Evolutionary conservation across 2,888 invertebrate species (phyloP).

Genomic region (Perizoma affinitatum): DNA sequence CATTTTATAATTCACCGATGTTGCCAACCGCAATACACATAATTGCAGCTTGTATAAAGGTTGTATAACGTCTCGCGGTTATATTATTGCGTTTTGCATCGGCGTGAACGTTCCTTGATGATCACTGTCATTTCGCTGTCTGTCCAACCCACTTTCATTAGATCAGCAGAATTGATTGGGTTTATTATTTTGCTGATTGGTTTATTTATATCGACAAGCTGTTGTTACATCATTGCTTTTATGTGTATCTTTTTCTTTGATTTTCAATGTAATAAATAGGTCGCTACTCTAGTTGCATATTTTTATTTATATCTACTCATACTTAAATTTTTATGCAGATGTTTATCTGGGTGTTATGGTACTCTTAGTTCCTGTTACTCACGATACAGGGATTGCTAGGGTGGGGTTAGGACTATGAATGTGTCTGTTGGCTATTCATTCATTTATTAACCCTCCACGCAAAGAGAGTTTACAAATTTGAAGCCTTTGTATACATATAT

Average conservation of each 20-base stretch:
- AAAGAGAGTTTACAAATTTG: too few species aligned
- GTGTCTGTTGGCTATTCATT: too few species aligned
- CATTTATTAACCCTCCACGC: too few species aligned
- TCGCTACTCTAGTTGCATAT: not conserved
- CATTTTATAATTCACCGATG: conserved; percentile 56
- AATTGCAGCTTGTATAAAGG: conserved; percentile 66
- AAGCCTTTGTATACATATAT: too few species aligned
- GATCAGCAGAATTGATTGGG: conserved; percentile 60
- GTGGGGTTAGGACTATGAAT: too few species aligned
- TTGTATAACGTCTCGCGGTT: conserved; percentile 63
- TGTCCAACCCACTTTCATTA: conserved; percentile 47
- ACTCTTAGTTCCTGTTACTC: too few species aligned
- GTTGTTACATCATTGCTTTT: conserved; percentile 31
- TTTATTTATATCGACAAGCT: conserved; percentile 37
- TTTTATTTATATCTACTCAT: too few species aligned
- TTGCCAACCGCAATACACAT: conserved; percentile 55
- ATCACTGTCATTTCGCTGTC: conserved; percentile 56
- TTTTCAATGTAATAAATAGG: not conserved
- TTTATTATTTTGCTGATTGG: conserved; percentile 58
- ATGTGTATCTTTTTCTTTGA: not conserved
- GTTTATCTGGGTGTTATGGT: too few species aligned
- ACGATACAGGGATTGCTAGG: too few species aligned
- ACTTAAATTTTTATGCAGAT: too few species aligned
- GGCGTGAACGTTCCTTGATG: conserved; percentile 52
- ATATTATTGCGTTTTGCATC: conserved; percentile 56